Evolutionary conservation across 2,888 invertebrate species (phyloP).

Genomic region (Monoplex corrugatus): DNA sequence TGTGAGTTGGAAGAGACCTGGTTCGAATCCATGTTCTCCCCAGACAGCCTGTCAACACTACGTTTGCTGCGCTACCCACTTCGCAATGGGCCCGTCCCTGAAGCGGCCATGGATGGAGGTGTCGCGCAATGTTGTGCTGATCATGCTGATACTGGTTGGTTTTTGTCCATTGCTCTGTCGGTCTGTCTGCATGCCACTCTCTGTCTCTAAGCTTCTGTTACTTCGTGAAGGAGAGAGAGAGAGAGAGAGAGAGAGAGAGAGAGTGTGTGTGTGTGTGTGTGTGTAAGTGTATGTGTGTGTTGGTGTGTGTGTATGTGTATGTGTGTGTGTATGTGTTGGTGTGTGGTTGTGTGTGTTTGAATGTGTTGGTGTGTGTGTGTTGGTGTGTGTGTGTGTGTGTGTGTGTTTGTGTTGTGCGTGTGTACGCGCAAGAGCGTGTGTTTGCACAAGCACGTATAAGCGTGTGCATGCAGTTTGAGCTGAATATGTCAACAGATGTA

Average conservation of each 20-base stretch:
- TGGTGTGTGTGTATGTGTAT: neutral
- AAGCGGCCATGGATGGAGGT: constrained; percentile 63
- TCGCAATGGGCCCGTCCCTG: constrained; percentile 61
- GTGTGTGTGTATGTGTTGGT: neutral
- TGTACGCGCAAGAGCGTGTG: too few species aligned
- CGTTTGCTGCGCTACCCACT: constrained; percentile 70
- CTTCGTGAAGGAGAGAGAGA: too few species aligned
- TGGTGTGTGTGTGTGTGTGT: too few species aligned
- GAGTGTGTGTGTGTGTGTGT: too few species aligned
- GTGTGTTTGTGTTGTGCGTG: too few species aligned
- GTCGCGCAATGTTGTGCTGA: constrained; percentile 63
- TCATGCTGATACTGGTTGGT: constrained; percentile 66
- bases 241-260: too few species aligned
- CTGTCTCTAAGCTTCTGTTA: too few species aligned
- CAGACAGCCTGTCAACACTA: constrained; percentile 66
- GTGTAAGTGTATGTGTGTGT: neutral
- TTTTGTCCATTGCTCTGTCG: neutral
- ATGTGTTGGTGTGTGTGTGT: neutral
- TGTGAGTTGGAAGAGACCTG: constrained; percentile 65
- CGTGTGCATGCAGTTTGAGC: too few species aligned
- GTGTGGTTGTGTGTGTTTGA: neutral
- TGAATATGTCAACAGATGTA: too few species aligned
- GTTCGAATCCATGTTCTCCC: constrained; percentile 65
- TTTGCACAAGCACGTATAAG: too few species aligned
- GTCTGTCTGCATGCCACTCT: neutral